These are phyloP conservation scores for Drosophila barbarae DNA, from an alignment of 2,888 invertebrate species.

Conservation along the genomic window DNA sequence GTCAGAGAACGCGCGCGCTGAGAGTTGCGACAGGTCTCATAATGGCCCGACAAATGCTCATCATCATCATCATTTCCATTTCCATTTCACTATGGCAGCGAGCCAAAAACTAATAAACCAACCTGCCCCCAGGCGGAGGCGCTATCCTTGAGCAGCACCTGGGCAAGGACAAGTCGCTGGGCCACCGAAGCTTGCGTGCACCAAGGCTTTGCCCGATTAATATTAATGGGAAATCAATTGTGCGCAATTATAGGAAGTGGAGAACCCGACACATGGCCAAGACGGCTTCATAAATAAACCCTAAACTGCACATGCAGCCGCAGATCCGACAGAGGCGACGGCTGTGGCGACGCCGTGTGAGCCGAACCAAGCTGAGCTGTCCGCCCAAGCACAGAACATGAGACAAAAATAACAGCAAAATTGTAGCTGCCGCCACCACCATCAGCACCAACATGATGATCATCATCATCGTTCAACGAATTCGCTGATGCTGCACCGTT, in stretches of 20 bases:
- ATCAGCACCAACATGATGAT: neutral
- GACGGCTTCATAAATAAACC: constrained; percentile 38
- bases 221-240: constrained; percentile 70
- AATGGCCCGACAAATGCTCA: constrained; percentile 28
- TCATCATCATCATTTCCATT: constrained; percentile 43
- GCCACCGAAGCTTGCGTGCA: constrained; percentile 45
- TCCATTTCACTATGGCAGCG: constrained; percentile 41
- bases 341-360: constrained; percentile 13
- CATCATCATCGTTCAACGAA: constrained; percentile 20
- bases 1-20: neutral
- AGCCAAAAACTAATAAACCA: constrained; percentile 36
- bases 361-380: constrained; percentile 48
- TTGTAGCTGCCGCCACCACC: constrained; percentile 34
- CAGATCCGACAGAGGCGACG: constrained; percentile 1
- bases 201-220: constrained; percentile 48
- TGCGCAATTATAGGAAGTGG: constrained; percentile 44
- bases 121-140: neutral
- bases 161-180: constrained; percentile 48
- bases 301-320: constrained; percentile 43
- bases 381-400: constrained; percentile 64
- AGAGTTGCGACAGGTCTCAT: constrained; percentile 32
- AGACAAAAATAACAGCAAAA: constrained; percentile 61
- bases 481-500: constrained; percentile 32
- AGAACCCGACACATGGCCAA: constrained; percentile 31
- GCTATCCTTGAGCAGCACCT: constrained; percentile 51